Evolutionary conservation across 2,797 vertebrate genomes (phyloP).

Genomic region (Urophycis tenuis): DNA sequence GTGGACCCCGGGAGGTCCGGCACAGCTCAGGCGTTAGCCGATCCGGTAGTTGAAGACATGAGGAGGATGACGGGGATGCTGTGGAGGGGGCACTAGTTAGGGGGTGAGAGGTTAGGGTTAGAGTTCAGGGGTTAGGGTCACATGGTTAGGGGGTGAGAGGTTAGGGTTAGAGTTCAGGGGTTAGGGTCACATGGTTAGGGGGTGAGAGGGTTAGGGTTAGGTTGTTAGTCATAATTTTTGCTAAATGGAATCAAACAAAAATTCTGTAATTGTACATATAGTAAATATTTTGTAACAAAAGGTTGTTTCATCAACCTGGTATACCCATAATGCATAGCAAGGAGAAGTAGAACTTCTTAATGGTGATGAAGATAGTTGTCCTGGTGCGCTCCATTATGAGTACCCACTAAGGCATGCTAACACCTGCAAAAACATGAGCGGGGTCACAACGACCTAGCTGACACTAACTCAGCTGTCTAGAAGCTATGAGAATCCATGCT

Average conservation of each 20-base stretch:
- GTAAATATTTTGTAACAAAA: not conserved
- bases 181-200: not conserved
- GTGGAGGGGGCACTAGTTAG: slow-evolving; percentile 60
- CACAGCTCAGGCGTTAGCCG: slow-evolving; percentile 51
- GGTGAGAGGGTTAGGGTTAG: not conserved
- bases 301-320: slow-evolving; percentile 64
- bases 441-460: slow-evolving; percentile 6
- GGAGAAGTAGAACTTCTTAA: slow-evolving; percentile 75
- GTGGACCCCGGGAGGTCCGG: slow-evolving; percentile 52
- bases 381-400: slow-evolving; percentile 57
- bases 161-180: too few relatives aligned
- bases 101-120: too few relatives aligned
- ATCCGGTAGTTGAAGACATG: slow-evolving; percentile 72
- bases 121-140: too few relatives aligned
- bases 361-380: slow-evolving; percentile 47
- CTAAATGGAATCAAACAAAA: not conserved
- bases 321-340: slow-evolving; percentile 70
- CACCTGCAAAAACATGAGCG: slow-evolving; percentile 55
- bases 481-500: slow-evolving; percentile 11
- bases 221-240: not conserved
- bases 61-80: slow-evolving; percentile 68
- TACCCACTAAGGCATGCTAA: slow-evolving; percentile 28
- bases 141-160: too few relatives aligned
- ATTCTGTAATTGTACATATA: too few relatives aligned
- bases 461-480: not conserved